Base-by-base conservation (phyloP, 2,888 invertebrate species). In the Eupsilia transversa region DNA sequence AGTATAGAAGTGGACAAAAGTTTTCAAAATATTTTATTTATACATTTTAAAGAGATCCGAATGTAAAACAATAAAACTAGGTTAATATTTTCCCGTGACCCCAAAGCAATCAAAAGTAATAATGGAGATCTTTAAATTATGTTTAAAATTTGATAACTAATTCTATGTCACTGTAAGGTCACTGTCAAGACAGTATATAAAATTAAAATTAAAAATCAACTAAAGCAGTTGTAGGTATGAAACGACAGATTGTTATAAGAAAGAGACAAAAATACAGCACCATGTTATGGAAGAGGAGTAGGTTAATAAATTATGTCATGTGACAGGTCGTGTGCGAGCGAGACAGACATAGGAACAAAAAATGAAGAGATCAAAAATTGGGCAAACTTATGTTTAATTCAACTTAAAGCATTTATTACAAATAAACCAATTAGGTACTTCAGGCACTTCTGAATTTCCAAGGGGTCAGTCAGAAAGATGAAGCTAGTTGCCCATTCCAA, bases 1-100 rank as follows among this genome's bases (percentile, higher is more conserved):
- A 68, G 82, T 77, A 80, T 68, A 80, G 65, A 77, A 80, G 38
- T 64, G 41, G 27, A 72, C 77, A 82, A 71, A 82, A 80, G 80
- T 77, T 52, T 61, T 76, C 17, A 65, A 49, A 35, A 65, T n/a
- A 33, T 10, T 33, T n/a, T 3, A 9, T 33, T 17, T 17, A 46
- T 33, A 9, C 14, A 46, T 17, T 9, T 5, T 17, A n/a, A 9
- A 9, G 2, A 41, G 43, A 63, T 46, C n/a, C 4, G 17, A 0
- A n/a, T n/a, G n/a, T n/a, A 63, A 63, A 63, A 17, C 9, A 2
- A 41, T 43, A 49, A 49, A 12, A 20, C 17, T n/a, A 60, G 27
- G 23, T 35, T 23, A 0, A 38, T 20, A 35, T 30, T 71, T 49
- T 35, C 3, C 33, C 33, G 27, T 79, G 65, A 71, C 10, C 43